Conservation (phyloP, 2,888 invertebrate species). For the Stratiomys singularior region DNA sequence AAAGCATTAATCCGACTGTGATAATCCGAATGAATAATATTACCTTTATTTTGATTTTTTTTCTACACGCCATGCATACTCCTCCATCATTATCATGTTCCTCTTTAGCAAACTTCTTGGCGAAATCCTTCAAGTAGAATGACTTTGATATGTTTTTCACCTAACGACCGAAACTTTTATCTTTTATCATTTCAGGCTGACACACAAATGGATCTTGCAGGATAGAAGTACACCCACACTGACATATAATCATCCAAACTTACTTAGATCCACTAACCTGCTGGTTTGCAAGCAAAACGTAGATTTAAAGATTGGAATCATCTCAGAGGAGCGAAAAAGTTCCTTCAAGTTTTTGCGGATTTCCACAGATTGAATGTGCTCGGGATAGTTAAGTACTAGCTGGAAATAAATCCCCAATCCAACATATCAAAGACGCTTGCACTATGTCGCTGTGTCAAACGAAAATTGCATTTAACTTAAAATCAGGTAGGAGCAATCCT, state of each 20-base stretch:
- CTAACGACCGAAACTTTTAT: conserved; percentile 45
- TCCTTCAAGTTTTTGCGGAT: conserved; percentile 6
- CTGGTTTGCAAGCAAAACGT: background rate
- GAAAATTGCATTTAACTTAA: conserved; percentile 44
- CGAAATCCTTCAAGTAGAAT: conserved; percentile 6
- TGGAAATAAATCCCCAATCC: conserved; percentile 34
- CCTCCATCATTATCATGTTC: too few species aligned
- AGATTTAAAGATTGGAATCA: background rate
- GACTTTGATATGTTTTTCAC: conserved; percentile 36
- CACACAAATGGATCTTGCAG: background rate
- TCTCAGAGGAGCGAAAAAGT: conserved; percentile 22
- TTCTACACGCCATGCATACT: too few species aligned
- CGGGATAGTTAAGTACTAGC: conserved; percentile 23
- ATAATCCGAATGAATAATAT: too few species aligned
- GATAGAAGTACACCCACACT: background rate
- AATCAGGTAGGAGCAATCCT: too few species aligned
- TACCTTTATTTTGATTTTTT: too few species aligned
- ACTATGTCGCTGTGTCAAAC: conserved; percentile 27
- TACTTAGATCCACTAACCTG: background rate
- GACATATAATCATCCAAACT: background rate
- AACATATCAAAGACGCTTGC: conserved; percentile 23
- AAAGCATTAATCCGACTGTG: too few species aligned
- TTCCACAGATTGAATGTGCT: conserved; percentile 15
- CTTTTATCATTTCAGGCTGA: conserved; percentile 28
- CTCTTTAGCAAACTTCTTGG: background rate